Evolutionary conservation across 1,140 invertebrate genomes (phyloP), one percentile per base, ranked within the genome.

Genomic region (Polypedilum vanderplanki): DNA sequence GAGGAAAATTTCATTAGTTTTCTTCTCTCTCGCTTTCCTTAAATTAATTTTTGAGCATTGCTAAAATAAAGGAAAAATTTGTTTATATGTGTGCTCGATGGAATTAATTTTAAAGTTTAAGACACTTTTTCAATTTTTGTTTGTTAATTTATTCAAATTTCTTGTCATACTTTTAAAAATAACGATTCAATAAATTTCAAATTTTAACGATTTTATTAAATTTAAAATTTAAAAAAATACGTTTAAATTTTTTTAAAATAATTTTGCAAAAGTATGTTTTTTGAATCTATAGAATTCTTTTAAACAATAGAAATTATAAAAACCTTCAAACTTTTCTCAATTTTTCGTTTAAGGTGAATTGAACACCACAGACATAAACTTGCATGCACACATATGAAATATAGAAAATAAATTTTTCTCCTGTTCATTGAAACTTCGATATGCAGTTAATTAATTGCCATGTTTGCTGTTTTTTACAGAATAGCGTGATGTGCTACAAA

Each of bases 401-500:
- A 33, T 33, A 5, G 24, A 1, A 33, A 33, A 57, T 57, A 57
- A 57, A n/a, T 57, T 15, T 57, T 57, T 15, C 46, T 57, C 46
- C n/a, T n/a, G n/a, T 57, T 57, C 46, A 57, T 57, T 57, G 46
- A 57, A 57, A 57, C n/a, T 57, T 57, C 10, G 12, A 57, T n/a
- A 57, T 57, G 10, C 8, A 57, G 46, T 57, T 57, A 57, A 57
- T 57, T 57, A 57, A 57, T 57, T 57, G 46, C n/a, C 24, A 33
- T 33, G 5, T 33, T 33, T 33, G 24, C n/a, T n/a, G 46, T 3
- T 12, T 57, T 57, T 57, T 57, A 57, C 46, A 57, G 46, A n/a
- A 57, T 57, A 57, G 46, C 46, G n/a, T 57, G 24, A 57, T 57
- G n/a, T 57, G 46, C 46, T 57, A 57, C 46, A 57, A 57, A n/a